A percentile compares a stretch with the other conserved stretches of the same genome.
Conservation (phyloP, 2,888 invertebrate species). For the Caenorhabditis imperialis region DNA sequence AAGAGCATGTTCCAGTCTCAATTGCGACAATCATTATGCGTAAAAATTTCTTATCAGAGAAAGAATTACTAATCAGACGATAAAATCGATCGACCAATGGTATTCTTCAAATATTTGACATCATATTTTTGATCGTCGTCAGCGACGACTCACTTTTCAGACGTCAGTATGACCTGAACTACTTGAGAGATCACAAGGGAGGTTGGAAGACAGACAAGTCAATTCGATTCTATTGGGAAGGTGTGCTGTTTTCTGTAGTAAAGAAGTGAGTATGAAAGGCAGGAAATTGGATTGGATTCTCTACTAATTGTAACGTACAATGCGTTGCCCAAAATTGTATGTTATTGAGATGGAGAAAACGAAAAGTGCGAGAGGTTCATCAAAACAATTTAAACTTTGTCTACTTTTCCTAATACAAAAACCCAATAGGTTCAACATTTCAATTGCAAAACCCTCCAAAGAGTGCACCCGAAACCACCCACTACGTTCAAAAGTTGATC, state of each 20-base stretch:
- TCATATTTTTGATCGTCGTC: constrained; percentile 31
- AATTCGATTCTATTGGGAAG: constrained; percentile 2
- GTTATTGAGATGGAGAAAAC: too few species aligned
- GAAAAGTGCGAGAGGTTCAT: too few species aligned
- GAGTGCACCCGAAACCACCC: too few species aligned
- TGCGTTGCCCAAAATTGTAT: too few species aligned
- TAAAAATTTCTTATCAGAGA: constrained; percentile 33
- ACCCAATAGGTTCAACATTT: too few species aligned
- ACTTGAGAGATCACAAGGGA: constrained; percentile 5
- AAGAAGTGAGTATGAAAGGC: background rate
- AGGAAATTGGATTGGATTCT: constrained; percentile 35
- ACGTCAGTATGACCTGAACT: background rate
- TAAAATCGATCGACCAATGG: constrained; percentile 35
- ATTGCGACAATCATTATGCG: constrained; percentile 33
- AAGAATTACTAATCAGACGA: constrained; percentile 44
- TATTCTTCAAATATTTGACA: constrained; percentile 40
- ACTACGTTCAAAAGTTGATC: constrained; percentile 6
- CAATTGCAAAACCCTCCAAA: too few species aligned
- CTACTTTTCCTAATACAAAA: too few species aligned
- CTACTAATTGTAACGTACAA: too few species aligned
- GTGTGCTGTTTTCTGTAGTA: background rate
- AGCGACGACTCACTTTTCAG: constrained; percentile 5
- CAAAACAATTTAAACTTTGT: too few species aligned
- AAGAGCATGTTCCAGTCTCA: constrained; percentile 27
- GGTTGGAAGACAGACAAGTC: constrained; percentile 2